These are phyloP conservation scores for Drosophila anomalata DNA, from an alignment of 2,888 invertebrate species.

Conservation along the genomic window DNA sequence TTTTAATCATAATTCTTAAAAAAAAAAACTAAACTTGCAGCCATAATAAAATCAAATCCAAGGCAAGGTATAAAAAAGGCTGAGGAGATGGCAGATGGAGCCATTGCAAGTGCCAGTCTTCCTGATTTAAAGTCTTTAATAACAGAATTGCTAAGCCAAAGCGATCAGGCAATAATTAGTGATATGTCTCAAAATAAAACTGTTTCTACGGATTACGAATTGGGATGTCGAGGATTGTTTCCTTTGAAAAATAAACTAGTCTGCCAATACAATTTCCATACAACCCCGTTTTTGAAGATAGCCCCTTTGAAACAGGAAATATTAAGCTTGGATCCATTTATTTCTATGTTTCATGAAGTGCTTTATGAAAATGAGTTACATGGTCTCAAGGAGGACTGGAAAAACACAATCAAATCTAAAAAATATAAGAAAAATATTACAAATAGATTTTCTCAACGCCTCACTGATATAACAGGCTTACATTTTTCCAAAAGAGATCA, in stretches of 20 bases:
- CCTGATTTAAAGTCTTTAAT: slow-evolving; percentile 12
- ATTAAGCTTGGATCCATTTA: slow-evolving; percentile 49
- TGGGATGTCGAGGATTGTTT: slow-evolving; percentile 50
- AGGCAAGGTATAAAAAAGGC: neutral
- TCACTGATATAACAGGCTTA: slow-evolving; percentile 52
- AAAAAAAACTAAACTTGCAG: neutral
- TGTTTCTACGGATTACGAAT: slow-evolving; percentile 7
- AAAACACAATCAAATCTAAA: slow-evolving; percentile 7
- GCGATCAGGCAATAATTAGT: slow-evolving; percentile 5
- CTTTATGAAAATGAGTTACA: slow-evolving; percentile 45
- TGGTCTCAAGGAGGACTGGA: slow-evolving; percentile 3
- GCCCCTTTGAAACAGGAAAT: slow-evolving; percentile 59
- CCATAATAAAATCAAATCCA: neutral
- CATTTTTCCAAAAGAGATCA: slow-evolving; percentile 3
- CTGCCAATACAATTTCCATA: slow-evolving; percentile 49
- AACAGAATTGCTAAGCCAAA: slow-evolving; percentile 14
- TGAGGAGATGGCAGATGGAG: neutral
- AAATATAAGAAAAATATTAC: neutral
- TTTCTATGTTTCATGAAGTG: slow-evolving; percentile 53
- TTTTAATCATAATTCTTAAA: neutral
- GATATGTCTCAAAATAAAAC: neutral
- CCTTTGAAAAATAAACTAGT: slow-evolving; percentile 22
- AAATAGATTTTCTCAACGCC: slow-evolving; percentile 38
- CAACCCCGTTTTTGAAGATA: slow-evolving; percentile 42
- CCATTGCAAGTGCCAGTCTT: neutral